A percentile compares a stretch with the other conserved stretches of the same genome.
These are phyloP conservation scores for Acipenser transmontanus DNA, from an alignment of 2,797 vertebrate genomes.

Conservation along the genomic window DNA sequence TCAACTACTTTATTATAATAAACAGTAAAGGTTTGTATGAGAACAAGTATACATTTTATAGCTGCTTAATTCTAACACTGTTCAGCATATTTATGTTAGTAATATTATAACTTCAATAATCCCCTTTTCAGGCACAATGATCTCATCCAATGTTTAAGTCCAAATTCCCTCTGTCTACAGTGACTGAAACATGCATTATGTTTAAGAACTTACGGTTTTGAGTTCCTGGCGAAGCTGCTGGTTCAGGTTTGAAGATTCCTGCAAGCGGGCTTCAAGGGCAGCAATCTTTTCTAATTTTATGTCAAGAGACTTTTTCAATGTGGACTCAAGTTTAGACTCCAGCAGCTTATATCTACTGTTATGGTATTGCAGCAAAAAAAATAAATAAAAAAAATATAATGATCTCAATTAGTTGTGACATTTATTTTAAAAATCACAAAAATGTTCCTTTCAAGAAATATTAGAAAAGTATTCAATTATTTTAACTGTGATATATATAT, in stretches of 20 bases:
- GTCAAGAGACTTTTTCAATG: conserved; percentile 92
- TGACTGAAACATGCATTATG: background rate
- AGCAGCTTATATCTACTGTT: conserved; percentile 82
- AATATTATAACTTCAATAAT: too few relatives aligned
- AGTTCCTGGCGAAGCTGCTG: conserved; percentile 94
- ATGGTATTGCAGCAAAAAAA: conserved; percentile 19
- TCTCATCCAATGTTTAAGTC: too few relatives aligned
- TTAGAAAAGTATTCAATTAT: too few relatives aligned
- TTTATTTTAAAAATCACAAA: background rate
- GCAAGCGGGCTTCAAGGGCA: conserved; percentile 89
- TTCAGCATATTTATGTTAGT: too few relatives aligned
- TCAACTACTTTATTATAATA: too few relatives aligned
- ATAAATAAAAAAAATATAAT: background rate
- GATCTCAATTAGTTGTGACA: background rate
- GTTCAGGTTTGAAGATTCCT: conserved; percentile 95
- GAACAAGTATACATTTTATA: too few relatives aligned
- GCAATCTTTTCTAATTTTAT: conserved; percentile 98
- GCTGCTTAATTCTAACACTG: too few relatives aligned
- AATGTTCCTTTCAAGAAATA: too few relatives aligned
- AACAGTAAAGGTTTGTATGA: too few relatives aligned
- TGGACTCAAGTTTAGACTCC: conserved; percentile 90
- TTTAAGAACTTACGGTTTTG: conserved; percentile 74
- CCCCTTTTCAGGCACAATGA: too few relatives aligned
- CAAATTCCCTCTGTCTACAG: too few relatives aligned
- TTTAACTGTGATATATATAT: too few relatives aligned